These are phyloP conservation scores for Drosophila neocordata DNA, from an alignment of 1,140 invertebrate genomes.

Conservation along the genomic window DNA sequence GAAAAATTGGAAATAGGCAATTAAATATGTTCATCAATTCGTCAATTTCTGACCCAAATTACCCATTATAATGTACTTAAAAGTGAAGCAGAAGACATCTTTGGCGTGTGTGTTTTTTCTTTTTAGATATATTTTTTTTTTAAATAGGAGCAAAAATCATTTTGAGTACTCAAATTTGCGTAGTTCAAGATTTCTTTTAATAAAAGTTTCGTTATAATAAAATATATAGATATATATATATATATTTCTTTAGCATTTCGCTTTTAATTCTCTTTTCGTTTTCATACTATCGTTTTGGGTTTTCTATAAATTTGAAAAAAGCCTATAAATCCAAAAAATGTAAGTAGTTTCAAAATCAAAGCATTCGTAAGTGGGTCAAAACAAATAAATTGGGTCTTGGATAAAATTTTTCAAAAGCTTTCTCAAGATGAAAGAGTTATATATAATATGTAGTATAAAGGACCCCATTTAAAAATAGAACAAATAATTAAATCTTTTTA, in stretches of 20 bases:
- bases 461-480: slow-evolving; percentile 54
- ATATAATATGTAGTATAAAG: slow-evolving; percentile 27
- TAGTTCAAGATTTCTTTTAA: slow-evolving; percentile 52
- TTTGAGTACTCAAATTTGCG: slow-evolving; percentile 68
- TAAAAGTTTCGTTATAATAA: slow-evolving; percentile 77
- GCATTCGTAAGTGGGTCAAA: slow-evolving; percentile 53
- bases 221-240: slow-evolving; percentile 65
- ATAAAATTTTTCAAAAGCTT: slow-evolving; percentile 14
- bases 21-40: slow-evolving; percentile 16
- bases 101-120: slow-evolving; percentile 62
- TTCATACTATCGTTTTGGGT: slow-evolving; percentile 25
- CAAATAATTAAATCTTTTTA: neutral
- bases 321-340: slow-evolving; percentile 69
- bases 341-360: slow-evolving; percentile 66
- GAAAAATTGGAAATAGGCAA: slow-evolving; percentile 52
- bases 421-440: slow-evolving; percentile 18
- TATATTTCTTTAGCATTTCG: slow-evolving; percentile 26
- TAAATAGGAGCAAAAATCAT: slow-evolving; percentile 77
- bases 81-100: slow-evolving; percentile 78
- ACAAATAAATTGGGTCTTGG: slow-evolving; percentile 36
- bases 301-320: slow-evolving; percentile 79
- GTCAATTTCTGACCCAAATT: neutral
- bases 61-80: slow-evolving; percentile 58
- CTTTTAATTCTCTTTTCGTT: slow-evolving; percentile 22
- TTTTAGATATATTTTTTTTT: slow-evolving; percentile 43